These are phyloP conservation scores for Apodemus sylvaticus DNA, from an alignment of 2,113 vertebrate genomes.

Conservation along the genomic window DNA sequence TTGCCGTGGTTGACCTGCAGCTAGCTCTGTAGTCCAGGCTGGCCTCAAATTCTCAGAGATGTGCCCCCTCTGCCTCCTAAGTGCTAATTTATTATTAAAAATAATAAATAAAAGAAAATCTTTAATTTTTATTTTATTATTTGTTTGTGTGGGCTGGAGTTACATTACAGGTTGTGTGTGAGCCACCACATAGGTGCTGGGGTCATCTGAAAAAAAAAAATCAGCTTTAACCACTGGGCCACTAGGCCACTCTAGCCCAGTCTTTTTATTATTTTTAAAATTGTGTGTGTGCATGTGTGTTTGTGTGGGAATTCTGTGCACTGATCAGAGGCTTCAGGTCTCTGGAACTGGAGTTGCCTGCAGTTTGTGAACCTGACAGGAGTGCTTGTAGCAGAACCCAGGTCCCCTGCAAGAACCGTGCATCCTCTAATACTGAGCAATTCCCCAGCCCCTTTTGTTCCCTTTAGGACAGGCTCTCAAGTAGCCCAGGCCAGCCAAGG, in stretches of 20 bases:
- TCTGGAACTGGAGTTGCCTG: background rate
- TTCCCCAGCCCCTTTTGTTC: background rate
- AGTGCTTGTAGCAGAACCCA: background rate
- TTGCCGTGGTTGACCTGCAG: background rate
- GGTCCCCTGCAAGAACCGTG: background rate
- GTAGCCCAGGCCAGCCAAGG: background rate
- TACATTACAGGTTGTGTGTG: background rate
- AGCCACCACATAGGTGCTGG: background rate
- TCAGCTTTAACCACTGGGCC: background rate
- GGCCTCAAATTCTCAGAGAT: background rate
- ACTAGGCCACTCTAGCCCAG: background rate
- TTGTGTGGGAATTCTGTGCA: background rate
- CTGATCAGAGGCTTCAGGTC: background rate
- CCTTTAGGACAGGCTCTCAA: background rate
- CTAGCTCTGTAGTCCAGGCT: background rate
- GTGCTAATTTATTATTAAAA: too few species aligned
- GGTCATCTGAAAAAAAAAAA: background rate
- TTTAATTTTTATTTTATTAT: background rate
- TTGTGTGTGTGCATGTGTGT: too few species aligned
- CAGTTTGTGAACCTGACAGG: background rate
- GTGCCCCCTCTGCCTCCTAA: background rate
- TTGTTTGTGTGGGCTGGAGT: background rate
- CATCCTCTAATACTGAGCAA: background rate
- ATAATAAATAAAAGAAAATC: too few species aligned
- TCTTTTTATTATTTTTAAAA: background rate